These are phyloP conservation scores for Lasioglossum lativentre DNA, from an alignment of 2,888 invertebrate species.

Conservation along the genomic window DNA sequence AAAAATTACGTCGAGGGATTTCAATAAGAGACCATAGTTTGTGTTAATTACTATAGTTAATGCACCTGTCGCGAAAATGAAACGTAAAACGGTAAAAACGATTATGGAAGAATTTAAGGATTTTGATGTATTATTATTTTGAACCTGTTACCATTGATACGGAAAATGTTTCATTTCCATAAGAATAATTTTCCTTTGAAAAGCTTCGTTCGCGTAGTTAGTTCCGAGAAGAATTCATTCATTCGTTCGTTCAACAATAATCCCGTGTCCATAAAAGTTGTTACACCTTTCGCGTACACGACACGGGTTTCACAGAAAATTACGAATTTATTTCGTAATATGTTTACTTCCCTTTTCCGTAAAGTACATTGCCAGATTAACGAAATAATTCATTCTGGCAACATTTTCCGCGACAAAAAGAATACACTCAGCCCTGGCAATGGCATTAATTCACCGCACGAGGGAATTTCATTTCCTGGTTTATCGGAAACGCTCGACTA, in stretches of 20 bases:
- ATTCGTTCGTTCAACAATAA: neutral
- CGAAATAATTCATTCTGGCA: conserved; percentile 4
- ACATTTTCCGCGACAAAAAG: conserved; percentile 5
- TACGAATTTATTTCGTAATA: neutral
- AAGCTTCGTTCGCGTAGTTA: neutral
- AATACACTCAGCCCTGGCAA: conserved; percentile 12
- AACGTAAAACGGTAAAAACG: neutral
- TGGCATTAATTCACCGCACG: conserved; percentile 37
- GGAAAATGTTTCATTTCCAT: neutral
- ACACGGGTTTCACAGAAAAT: neutral
- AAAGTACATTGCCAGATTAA: neutral
- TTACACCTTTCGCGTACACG: neutral
- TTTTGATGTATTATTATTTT: neutral
- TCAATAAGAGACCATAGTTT: neutral
- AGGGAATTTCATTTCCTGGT: conserved; percentile 43
- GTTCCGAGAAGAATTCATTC: neutral
- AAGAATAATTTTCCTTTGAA: neutral
- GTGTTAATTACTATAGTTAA: neutral
- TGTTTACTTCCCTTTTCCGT: neutral
- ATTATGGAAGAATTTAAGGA: neutral
- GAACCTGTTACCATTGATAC: neutral
- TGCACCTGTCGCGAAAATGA: neutral
- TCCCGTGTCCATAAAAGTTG: neutral
- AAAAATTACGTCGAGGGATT: neutral
- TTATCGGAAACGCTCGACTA: neutral